Percentiles rank a stretch among this genome's conserved stretches.
These are phyloP conservation scores for Mesembrinibis cayennensis DNA, from an alignment of 2,113 vertebrate species.

Conservation along the genomic window DNA sequence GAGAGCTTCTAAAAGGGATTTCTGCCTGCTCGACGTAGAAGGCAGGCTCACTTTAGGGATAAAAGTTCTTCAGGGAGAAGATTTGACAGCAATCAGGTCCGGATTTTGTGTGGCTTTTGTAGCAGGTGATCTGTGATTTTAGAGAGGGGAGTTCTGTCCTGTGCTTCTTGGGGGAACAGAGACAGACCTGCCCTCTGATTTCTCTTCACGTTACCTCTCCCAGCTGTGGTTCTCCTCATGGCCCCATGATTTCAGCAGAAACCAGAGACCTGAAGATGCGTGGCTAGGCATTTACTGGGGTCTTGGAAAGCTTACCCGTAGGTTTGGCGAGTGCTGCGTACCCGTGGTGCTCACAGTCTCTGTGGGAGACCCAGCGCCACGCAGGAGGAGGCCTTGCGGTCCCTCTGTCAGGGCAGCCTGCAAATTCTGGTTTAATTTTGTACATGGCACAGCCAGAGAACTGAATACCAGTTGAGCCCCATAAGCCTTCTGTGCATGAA, in stretches of 20 bases:
- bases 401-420: background rate
- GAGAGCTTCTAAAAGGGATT: background rate
- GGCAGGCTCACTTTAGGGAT: background rate
- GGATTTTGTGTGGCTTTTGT: background rate
- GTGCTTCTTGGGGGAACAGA: slow-evolving; percentile 5
- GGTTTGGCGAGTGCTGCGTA: background rate
- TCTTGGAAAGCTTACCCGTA: background rate
- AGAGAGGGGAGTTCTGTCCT: background rate
- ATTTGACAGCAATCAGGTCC: background rate
- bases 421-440: background rate
- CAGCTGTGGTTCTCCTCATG: slow-evolving; percentile 34
- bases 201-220: background rate
- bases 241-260: background rate
- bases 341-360: background rate
- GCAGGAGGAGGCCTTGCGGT: background rate
- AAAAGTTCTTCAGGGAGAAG: background rate
- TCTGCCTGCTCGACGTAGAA: background rate
- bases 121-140: background rate
- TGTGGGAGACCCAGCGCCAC: background rate
- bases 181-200: background rate
- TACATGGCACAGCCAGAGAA: background rate
- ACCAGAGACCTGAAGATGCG: background rate
- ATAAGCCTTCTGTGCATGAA: background rate
- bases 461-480: background rate
- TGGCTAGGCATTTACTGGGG: background rate